phyloP scores from a whole-genome alignment of 2,113 vertebrate species.

The Pollachius pollachius region DNA sequence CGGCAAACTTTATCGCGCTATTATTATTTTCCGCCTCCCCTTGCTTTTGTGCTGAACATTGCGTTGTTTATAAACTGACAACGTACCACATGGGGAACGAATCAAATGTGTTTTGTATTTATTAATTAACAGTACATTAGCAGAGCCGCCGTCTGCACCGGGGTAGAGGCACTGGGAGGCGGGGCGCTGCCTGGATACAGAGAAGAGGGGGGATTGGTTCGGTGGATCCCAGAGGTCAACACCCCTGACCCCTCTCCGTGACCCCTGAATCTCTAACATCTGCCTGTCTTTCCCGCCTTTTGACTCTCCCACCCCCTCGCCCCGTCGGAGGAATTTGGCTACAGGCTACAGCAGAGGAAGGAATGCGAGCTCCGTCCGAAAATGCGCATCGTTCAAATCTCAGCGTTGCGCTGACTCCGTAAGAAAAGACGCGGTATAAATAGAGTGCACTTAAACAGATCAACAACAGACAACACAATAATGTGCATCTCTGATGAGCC shows the following conservation, averaged over 20 bases:
- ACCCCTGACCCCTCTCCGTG: constrained; percentile 66
- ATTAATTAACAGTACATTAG: not conserved
- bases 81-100: not conserved
- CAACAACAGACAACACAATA: too few species aligned
- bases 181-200: constrained; percentile 26
- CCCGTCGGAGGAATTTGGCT: constrained; percentile 49
- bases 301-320: constrained; percentile 6
- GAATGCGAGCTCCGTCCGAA: constrained; percentile 29
- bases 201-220: constrained; percentile 28
- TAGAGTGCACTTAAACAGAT: too few species aligned
- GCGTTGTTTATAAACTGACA: too few species aligned
- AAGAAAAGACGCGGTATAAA: too few species aligned
- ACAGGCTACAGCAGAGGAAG: constrained; percentile 23
- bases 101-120: not conserved
- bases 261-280: constrained; percentile 68
- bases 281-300: constrained; percentile 60
- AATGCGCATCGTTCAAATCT: not conserved
- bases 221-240: constrained; percentile 58
- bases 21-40: too few species aligned
- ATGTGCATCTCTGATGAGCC: too few species aligned
- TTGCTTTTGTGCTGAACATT: too few species aligned
- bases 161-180: constrained; percentile 56
- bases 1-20: too few species aligned
- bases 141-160: constrained; percentile 25
- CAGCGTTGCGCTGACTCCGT: too few species aligned